Evolutionary conservation across 2,888 invertebrate genomes (phyloP), one percentile per base, ranked within the genome.

Genomic region (Apodemia duryi): DNA sequence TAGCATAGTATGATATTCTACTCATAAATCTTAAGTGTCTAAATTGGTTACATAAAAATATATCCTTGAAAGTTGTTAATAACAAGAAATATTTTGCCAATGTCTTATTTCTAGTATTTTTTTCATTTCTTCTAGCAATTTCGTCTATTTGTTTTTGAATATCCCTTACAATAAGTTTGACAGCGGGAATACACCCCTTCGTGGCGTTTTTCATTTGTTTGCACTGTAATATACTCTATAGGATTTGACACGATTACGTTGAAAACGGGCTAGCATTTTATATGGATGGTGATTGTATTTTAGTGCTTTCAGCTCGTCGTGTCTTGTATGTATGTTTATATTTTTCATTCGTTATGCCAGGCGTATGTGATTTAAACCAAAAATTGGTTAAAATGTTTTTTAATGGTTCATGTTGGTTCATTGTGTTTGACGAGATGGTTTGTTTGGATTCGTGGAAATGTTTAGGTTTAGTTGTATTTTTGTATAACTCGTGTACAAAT

Each of bases 381-480:
- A 71, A 66, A 67, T 71, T 69, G 72, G 71, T 73, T 73, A 61
- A 70, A 65, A 68, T 68, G 68, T 72, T 70, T 66, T 43, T 68
- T 68, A 63, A 61, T 66, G 62, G 57, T 67, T 66, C 63, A 66
- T 62, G 54, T 68, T 60, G 64, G 61, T 65, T 51, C 28, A 51
- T 65, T 65, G 49, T 61, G 38, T 65, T 43, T 61, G 38, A 32
- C 41, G 65, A 65, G 61, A 52, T 61, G 51, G 61, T 61, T 52
- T 35, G 38, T 51, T 65, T 65, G 51, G 51, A 52, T 64, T 60
- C 49, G 51, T 61, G 35, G 51, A 60, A 28, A 61, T 61, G 52
- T 61, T 41, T 64, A 61, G 49, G 21, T 61, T 46, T 60, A 64
- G 51, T 61, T 51, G 21, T 65, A n/a, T 62, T 52, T 57, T 61